Percentiles rank a stretch among this genome's conserved stretches.
phyloP scores from a whole-genome alignment of 2,797 vertebrate species.

The Chaenodraco wilsoni region DNA sequence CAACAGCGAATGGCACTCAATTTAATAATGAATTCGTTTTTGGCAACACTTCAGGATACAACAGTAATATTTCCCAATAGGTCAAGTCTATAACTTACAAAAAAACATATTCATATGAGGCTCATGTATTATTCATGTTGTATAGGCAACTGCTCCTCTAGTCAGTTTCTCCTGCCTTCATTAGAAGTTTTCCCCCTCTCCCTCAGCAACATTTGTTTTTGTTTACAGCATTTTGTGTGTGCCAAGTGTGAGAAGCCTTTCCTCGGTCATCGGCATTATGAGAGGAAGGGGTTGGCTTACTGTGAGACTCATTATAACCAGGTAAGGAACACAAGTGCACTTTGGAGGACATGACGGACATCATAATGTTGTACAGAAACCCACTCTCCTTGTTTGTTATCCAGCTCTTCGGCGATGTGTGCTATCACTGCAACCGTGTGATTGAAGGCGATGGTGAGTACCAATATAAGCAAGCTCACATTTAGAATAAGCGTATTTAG shows the following conservation, averaged over 20 bases:
- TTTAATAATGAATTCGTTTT: conserved; percentile 47
- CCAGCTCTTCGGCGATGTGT: conserved; percentile 97
- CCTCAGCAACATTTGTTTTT: conserved; percentile 49
- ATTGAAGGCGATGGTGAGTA: conserved; percentile 98
- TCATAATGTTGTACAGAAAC: conserved; percentile 11
- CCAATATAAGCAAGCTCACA: conserved; percentile 24
- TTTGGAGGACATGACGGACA: background rate
- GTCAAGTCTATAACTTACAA: background rate
- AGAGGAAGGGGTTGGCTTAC: conserved; percentile 97
- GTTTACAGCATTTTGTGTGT: conserved; percentile 85
- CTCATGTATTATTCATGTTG: conserved; percentile 33
- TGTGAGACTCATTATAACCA: conserved; percentile 99
- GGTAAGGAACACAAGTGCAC: conserved; percentile 78
- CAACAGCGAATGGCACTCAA: conserved; percentile 19
- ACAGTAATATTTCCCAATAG: background rate
- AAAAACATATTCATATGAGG: conserved; percentile 6
- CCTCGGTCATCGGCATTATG: conserved; percentile 98
- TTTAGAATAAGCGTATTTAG: conserved; percentile 20
- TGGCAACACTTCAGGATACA: conserved; percentile 23
- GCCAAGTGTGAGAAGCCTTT: conserved; percentile 95
- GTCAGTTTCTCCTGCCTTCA: conserved; percentile 9
- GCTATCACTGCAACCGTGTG: conserved; percentile 98
- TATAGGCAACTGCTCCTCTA: conserved; percentile 14
- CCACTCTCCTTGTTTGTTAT: conserved; percentile 35
- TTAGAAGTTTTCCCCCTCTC: background rate